phyloP scores from a whole-genome alignment of 1,140 invertebrate species.

The Liolophura sinensis region DNA sequence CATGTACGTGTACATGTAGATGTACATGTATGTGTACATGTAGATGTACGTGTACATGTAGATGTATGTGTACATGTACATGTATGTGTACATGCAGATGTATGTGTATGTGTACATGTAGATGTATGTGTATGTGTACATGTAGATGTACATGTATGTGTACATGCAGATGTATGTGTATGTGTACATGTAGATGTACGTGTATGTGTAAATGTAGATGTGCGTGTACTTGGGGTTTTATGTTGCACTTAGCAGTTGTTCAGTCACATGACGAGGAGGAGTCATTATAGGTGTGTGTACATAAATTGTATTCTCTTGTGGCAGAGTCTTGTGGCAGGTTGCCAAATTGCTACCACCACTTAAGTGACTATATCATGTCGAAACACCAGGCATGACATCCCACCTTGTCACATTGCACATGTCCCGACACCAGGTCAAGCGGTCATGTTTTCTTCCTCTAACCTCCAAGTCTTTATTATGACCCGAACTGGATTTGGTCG shows the following conservation, averaged over 20 bases:
- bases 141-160: neutral
- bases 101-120: neutral
- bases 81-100: slow-evolving; percentile 3
- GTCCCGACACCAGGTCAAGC: too few species aligned
- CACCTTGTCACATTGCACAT: too few species aligned
- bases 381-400: too few species aligned
- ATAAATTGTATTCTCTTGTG: neutral
- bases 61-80: neutral
- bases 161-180: neutral
- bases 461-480: too few species aligned
- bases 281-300: too few species aligned
- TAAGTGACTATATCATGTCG: too few species aligned
- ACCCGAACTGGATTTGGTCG: too few species aligned
- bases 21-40: slow-evolving; percentile 7
- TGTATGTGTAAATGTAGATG: slow-evolving; percentile 1
- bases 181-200: neutral
- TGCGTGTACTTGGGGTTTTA: neutral
- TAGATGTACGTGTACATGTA: slow-evolving; percentile 4
- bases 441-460: too few species aligned
- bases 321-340: slow-evolving; percentile 1
- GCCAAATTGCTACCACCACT: too few species aligned
- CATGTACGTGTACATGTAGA: neutral
- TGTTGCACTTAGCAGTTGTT: too few species aligned
- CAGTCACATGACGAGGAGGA: too few species aligned
- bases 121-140: neutral